These are phyloP conservation scores for Nycticryphes semicollaris DNA, from an alignment of 2,113 vertebrate species.

Conservation along the genomic window DNA sequence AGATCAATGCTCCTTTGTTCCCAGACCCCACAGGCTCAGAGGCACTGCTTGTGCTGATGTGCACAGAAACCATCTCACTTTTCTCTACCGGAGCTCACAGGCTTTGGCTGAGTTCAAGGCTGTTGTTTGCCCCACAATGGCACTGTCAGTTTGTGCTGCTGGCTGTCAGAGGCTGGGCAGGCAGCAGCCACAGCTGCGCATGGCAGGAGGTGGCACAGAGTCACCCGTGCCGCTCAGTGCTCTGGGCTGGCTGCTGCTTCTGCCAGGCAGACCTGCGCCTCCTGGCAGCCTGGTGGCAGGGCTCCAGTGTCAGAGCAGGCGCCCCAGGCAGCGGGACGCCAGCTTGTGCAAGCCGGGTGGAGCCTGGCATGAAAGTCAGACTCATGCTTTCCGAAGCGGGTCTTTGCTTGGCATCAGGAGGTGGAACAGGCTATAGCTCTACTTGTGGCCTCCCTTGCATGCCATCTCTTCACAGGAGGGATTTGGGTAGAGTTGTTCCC, in stretches of 20 bases:
- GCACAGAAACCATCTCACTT: neutral
- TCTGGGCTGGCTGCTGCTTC: neutral
- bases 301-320: rapidly evolving
- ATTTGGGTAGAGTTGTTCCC: neutral
- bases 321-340: neutral
- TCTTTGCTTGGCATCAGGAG: neutral
- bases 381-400: neutral
- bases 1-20: rapidly evolving
- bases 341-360: neutral
- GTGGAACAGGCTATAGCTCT: neutral
- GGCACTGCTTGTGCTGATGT: no score
- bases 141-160: neutral
- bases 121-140: rapidly evolving
- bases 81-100: neutral
- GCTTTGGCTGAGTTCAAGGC: neutral
- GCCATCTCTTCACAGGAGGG: neutral
- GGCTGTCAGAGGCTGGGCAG: neutral
- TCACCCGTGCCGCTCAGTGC: neutral
- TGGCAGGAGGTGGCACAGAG: neutral
- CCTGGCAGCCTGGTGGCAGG: neutral
- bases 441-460: neutral
- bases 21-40: neutral
- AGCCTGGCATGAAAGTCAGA: neutral
- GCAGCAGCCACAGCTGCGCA: rapidly evolving
- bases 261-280: neutral